phyloP scores from a whole-genome alignment of 2,888 invertebrate species.

The Tigriopus californicus region DNA sequence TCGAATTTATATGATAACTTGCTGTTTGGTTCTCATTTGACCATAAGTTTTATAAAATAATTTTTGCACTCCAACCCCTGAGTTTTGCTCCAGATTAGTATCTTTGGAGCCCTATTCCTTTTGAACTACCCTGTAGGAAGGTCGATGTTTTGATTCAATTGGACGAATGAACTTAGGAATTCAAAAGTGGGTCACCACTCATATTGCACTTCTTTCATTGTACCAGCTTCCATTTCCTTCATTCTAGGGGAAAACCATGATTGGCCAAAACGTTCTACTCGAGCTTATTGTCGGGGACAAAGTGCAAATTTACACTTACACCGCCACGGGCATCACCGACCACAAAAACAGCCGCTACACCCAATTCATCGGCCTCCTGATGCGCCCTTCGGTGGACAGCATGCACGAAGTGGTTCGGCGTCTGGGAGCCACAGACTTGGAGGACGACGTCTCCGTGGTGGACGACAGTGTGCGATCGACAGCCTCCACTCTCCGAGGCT shows the following conservation, averaged over 20 bases:
- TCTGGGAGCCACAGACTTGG: not conserved
- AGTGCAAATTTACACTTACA: constrained; percentile 10
- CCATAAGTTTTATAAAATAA: too few species aligned
- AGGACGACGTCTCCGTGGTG: not conserved
- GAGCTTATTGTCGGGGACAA: constrained; percentile 9
- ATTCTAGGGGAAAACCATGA: constrained; percentile 13
- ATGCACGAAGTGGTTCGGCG: not conserved
- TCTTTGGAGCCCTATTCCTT: too few species aligned
- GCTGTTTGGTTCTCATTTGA: too few species aligned
- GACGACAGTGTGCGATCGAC: constrained; percentile 4
- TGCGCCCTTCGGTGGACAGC: constrained; percentile 7
- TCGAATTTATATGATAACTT: too few species aligned
- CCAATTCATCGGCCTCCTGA: constrained; percentile 7
- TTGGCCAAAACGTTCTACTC: constrained; percentile 9
- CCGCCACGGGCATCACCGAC: constrained; percentile 4
- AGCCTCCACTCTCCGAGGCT: not conserved
- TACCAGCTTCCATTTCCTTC: too few species aligned
- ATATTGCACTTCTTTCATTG: too few species aligned
- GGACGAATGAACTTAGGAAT: too few species aligned
- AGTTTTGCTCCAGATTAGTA: too few species aligned
- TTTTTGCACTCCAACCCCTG: too few species aligned
- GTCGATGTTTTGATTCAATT: too few species aligned
- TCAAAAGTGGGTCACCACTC: too few species aligned
- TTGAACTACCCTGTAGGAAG: too few species aligned
- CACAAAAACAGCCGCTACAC: constrained; percentile 13